Evolutionary conservation across 2,113 vertebrate species (phyloP).

Genomic region (Aphelocoma coerulescens): DNA sequence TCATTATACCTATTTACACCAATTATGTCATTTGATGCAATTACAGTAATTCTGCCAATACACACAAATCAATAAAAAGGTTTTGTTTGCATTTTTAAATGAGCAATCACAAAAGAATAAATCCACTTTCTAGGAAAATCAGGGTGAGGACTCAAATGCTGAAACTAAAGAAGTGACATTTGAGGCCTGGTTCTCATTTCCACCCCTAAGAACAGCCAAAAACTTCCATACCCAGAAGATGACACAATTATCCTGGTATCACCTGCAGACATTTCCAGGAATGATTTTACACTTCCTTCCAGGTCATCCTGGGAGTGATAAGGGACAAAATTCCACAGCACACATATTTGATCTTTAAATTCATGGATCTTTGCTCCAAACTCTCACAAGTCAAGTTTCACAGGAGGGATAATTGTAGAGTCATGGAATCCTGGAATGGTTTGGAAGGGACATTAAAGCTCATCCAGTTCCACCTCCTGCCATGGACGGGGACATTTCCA

Average conservation of each 20-base stretch:
- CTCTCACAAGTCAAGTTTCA: not conserved
- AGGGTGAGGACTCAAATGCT: not conserved
- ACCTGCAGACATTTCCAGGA: not conserved
- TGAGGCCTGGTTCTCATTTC: not conserved
- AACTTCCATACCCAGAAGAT: not conserved
- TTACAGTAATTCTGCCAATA: slow-evolving; percentile 71
- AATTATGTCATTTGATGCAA: slow-evolving; percentile 74
- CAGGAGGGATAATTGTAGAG: no score
- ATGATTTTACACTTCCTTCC: not conserved
- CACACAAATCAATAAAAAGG: slow-evolving; percentile 71
- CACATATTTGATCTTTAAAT: not conserved
- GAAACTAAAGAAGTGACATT: not conserved
- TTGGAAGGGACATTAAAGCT: not conserved
- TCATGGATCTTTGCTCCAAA: rapidly evolving
- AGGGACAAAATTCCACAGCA: not conserved
- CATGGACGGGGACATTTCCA: not conserved
- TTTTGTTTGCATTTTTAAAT: slow-evolving; percentile 64
- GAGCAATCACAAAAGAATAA: slow-evolving; percentile 53
- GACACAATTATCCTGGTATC: not conserved
- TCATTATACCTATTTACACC: slow-evolving; percentile 74
- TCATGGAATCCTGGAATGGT: not conserved
- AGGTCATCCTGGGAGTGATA: not conserved
- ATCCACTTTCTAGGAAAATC: not conserved
- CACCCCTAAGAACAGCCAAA: not conserved
- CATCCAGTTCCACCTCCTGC: not conserved